These are phyloP conservation scores for Lycorma delicatula DNA, from an alignment of 1,140 invertebrate genomes.

Conservation along the genomic window DNA sequence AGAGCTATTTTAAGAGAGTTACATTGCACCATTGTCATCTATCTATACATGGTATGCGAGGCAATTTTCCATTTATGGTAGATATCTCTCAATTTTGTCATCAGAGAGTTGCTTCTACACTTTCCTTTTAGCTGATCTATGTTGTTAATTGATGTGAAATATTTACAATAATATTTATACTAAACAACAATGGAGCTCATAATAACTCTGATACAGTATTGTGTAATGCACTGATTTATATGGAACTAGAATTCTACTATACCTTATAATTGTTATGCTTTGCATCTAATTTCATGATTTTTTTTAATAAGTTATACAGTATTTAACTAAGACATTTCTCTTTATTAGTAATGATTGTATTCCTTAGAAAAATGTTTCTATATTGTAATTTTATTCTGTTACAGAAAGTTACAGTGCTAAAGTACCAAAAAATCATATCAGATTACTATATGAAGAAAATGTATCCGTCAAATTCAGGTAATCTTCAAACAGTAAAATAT, in stretches of 20 bases:
- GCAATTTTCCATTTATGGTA: too few species aligned
- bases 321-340: not conserved
- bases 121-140: too few species aligned
- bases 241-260: not conserved
- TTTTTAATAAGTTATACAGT: not conserved
- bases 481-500: slow-evolving; percentile 27
- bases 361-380: not conserved
- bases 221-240: too few species aligned
- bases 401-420: slow-evolving; percentile 63
- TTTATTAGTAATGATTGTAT: not conserved
- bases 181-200: too few species aligned
- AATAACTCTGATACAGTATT: too few species aligned
- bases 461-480: slow-evolving; percentile 47
- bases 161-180: too few species aligned
- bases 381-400: slow-evolving; percentile 27
- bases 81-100: too few species aligned
- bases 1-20: too few species aligned
- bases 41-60: too few species aligned
- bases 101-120: too few species aligned
- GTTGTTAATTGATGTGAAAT: too few species aligned
- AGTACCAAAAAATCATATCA: slow-evolving; percentile 82
- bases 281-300: not conserved
- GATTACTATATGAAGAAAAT: slow-evolving; percentile 69
- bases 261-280: not conserved
- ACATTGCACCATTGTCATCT: too few species aligned